These are phyloP conservation scores for Vireo griseus DNA, from an alignment of 2,797 vertebrate genomes.

Conservation along the genomic window DNA sequence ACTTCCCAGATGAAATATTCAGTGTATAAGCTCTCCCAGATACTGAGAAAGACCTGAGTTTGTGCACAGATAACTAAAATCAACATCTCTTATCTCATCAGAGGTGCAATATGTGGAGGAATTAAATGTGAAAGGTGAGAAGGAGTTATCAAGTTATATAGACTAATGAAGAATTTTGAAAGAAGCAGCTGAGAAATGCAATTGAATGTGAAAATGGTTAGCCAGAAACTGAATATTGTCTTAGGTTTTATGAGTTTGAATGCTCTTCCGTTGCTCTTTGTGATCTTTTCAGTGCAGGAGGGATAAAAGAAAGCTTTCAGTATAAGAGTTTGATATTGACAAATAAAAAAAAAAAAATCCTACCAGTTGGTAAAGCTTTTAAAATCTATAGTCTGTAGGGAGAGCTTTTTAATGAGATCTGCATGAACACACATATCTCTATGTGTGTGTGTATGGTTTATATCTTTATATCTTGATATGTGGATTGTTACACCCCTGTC, in stretches of 20 bases:
- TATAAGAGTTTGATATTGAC: background rate
- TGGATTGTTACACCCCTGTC: background rate
- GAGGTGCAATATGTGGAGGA: background rate
- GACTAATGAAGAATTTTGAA: background rate
- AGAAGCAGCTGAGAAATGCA: background rate
- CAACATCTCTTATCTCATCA: background rate
- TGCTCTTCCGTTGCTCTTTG: background rate
- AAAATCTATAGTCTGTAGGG: background rate
- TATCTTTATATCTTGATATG: background rate
- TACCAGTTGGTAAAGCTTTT: background rate
- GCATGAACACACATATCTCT: accelerated
- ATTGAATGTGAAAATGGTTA: background rate
- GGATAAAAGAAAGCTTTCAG: background rate
- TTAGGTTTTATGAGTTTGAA: background rate
- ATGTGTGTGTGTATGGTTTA: background rate
- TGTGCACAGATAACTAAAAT: background rate
- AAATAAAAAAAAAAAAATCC: too few species aligned
- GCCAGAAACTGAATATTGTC: background rate
- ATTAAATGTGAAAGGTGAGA: background rate
- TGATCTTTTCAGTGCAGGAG: background rate
- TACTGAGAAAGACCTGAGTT: background rate
- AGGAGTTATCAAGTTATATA: background rate
- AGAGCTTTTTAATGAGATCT: background rate
- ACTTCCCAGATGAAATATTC: background rate
- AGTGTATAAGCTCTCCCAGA: background rate